Base-by-base conservation (phyloP, 2,113 vertebrate genomes). In the Neoarius graeffei region DNA sequence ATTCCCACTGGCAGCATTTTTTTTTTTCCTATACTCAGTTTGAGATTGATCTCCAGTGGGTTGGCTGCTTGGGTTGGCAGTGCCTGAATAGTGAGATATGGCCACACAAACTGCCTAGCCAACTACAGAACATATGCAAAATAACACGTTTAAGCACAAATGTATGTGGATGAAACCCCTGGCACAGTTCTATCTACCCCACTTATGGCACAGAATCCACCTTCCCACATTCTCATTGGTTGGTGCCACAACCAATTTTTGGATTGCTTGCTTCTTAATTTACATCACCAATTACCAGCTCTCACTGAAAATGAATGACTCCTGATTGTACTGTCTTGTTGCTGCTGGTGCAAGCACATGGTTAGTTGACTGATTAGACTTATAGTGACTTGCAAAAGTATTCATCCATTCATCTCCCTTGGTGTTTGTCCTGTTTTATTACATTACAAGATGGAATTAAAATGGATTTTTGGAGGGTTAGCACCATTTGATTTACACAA, bases 81-180 rank as follows among this genome's bases (percentile, higher is more conserved):
- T 56, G 52, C 25, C 76, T 81, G 79, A 59, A 81, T 59, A 81
- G 56, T 59, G 54, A 35, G 30, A 35, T 20, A 35, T 35, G 80
- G 17, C 80, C 30, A 23, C 19, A 42, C 17, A 42, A 14, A 13
- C 27, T 42, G 57, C 57, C 60, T 35, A 30, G n/a, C 57, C 30
- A 81, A 60, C 23, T 60, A 20, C 30, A 81, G 27, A 60, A 35
- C 56, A 81, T 81, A 42, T 81, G 56, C 56, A 81, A 81, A 81
- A 35, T 19, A 81, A 60, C 14, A 13, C 7, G 1, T 30, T 56
- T 57, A 19, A 27, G 30, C 3, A 35, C 79, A 81, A 59, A 19
- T 11, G 17, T 23, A 60, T 81, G 19, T 59, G 30, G 56, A 60
- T 13, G 25, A 60, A 60, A 13, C 57, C 57, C 80, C n/a, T 56